Evolutionary conservation across 2,888 invertebrate genomes (phyloP), one percentile per base, ranked within the genome.

Genomic region (Heliconius ethilla): DNA sequence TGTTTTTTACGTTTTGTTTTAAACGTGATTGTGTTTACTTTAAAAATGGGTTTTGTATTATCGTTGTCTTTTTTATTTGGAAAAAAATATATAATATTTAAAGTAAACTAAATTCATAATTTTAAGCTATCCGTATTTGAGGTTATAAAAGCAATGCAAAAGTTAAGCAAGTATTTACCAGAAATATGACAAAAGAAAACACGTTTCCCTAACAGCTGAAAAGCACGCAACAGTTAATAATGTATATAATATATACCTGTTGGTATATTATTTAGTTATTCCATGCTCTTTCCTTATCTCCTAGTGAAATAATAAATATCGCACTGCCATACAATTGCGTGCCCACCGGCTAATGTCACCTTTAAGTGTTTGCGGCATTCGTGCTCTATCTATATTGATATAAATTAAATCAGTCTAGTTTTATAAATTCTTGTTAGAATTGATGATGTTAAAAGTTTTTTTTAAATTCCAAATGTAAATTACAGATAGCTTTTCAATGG

Each of bases 251-350:
- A 27, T 55, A 63, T 74, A 40, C 62, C 40, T 27, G 27, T n/a
- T 18, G 62, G 27, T 62, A 73, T 45, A 18, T 27, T 59, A 18
- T 40, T 37, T 62, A 22, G 25, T 63, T 40, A 27, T 74, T 45
- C 22, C 25, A 62, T 40, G 45, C n/a, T 63, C 18, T 40, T 74
- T 62, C 63, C 74, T 74, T 74, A 74, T 74, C 74, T 74, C 62
- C 13, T 45, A 63, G 22, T 74, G 63, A 40, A 74, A 74, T 62
- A n/a, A 74, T 63, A 74, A 74, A 74, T 74, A 74, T 74, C 74
- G 22, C 74, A 40, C 27, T 27, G 62, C 22, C 74, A 72, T 59
- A 74, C 74, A 40, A 45, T 63, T 74, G 74, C 74, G 74, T 63
- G 73, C 37, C 37, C 18, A 62, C 59, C n/a, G 59, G 59, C 59